A percentile compares a stretch with the other conserved stretches of the same genome.
phyloP scores from a whole-genome alignment of 1,140 invertebrate genomes.

The Drosophila yakuba region DNA sequence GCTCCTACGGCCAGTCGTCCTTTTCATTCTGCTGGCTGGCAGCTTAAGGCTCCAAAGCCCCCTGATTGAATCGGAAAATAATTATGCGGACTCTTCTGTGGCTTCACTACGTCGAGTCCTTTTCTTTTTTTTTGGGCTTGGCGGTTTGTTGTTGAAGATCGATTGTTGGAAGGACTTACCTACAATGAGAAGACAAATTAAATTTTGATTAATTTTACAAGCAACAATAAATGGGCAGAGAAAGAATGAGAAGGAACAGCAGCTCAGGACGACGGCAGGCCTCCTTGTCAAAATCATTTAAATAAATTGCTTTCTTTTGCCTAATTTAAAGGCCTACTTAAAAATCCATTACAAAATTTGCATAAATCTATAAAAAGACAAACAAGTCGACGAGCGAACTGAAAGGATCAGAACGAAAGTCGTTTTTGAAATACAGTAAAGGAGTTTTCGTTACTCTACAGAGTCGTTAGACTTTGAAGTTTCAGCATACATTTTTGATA shows the following conservation, averaged over 20 bases:
- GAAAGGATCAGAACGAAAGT: neutral
- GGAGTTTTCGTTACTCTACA: constrained; percentile 13
- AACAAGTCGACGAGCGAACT: constrained; percentile 19
- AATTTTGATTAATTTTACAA: constrained; percentile 73
- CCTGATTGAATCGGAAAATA: constrained; percentile 78
- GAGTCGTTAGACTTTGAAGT: fast-evolving
- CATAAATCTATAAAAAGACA: constrained; percentile 66
- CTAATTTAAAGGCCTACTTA: constrained; percentile 81
- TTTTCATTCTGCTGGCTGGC: constrained; percentile 10
- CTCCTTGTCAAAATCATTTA: constrained; percentile 64
- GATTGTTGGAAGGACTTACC: constrained; percentile 53
- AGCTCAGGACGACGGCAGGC: constrained; percentile 19
- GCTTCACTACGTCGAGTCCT: constrained; percentile 35
- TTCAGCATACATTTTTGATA: neutral
- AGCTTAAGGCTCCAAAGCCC: constrained; percentile 42
- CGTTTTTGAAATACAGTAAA: neutral
- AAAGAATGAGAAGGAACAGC: constrained; percentile 11
- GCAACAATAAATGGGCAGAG: constrained; percentile 22
- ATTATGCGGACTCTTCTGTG: constrained; percentile 59
- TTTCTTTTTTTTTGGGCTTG: neutral
- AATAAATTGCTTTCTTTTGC: constrained; percentile 76
- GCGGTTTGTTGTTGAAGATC: constrained; percentile 16
- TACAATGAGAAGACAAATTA: constrained; percentile 66
- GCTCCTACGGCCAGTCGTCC: constrained; percentile 25
- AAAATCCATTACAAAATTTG: constrained; percentile 83